Evolutionary conservation across 1,140 invertebrate genomes (phyloP).

Genomic region (Dendrolimus punctatus): DNA sequence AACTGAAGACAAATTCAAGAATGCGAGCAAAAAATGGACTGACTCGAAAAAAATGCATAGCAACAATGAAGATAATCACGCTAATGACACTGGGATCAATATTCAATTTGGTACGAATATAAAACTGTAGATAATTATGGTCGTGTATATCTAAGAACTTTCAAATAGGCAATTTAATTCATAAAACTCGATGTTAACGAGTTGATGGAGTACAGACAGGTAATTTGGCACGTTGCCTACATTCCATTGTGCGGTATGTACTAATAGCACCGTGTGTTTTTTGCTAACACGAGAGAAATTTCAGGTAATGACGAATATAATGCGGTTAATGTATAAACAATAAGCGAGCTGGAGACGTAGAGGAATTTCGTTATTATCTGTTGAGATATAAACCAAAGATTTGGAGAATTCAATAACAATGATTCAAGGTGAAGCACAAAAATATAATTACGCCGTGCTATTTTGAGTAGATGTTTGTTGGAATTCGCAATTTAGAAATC

Average conservation of each 20-base stretch:
- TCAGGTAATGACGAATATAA: slow-evolving; percentile 42
- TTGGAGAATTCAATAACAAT: no score
- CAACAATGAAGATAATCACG: not conserved
- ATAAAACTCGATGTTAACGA: slow-evolving; percentile 33
- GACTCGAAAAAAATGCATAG: not conserved
- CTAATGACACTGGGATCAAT: not conserved
- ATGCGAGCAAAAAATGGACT: not conserved
- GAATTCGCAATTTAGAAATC: no score
- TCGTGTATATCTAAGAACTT: slow-evolving; percentile 8
- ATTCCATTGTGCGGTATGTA: slow-evolving; percentile 36
- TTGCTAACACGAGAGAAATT: slow-evolving; percentile 37
- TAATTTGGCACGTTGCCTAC: slow-evolving; percentile 50
- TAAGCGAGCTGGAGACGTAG: slow-evolving; percentile 7
- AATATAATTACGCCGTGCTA: no score
- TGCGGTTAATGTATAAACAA: slow-evolving; percentile 18
- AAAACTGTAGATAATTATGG: slow-evolving; percentile 9
- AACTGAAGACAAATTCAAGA: not conserved
- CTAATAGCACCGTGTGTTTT: slow-evolving; percentile 37
- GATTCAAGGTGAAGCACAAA: no score
- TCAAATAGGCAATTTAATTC: slow-evolving; percentile 30
- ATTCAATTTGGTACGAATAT: slow-evolving; percentile 10
- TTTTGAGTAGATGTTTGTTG: no score
- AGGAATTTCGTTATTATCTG: slow-evolving; percentile 7
- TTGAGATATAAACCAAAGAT: no score
- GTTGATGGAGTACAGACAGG: slow-evolving; percentile 27